Conservation (phyloP, 2,888 invertebrate genomes). For the Apodemia zela region DNA sequence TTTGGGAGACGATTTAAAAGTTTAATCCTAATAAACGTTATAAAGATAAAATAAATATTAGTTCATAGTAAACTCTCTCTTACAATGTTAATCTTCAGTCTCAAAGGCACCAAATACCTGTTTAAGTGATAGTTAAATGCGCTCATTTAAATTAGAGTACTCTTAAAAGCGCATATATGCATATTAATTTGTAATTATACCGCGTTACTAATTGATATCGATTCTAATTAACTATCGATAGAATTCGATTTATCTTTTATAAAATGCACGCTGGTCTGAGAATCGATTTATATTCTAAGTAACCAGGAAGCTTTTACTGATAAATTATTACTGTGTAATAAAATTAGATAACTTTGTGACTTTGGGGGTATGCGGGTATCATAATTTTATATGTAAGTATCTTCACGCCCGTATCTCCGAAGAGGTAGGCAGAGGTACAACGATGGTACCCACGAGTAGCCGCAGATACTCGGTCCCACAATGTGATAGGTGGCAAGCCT, state of each 20-base stretch:
- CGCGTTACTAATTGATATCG: constrained; percentile 28
- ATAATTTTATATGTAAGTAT: neutral
- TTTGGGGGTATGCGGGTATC: neutral
- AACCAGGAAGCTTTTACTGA: constrained; percentile 24
- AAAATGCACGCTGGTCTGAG: constrained; percentile 23
- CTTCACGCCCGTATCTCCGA: too few relatives aligned
- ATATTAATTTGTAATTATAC: constrained; percentile 13
- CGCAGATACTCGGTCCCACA: too few relatives aligned
- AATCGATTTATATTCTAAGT: constrained; percentile 36
- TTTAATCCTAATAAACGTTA: neutral
- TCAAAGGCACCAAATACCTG: neutral
- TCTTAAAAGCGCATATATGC: constrained; percentile 22
- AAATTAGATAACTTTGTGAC: constrained; percentile 18
- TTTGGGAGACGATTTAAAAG: neutral
- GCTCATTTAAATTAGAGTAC: constrained; percentile 11
- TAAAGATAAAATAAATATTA: constrained; percentile 9
- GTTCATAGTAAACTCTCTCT: neutral
- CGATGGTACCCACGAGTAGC: too few relatives aligned
- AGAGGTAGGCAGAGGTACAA: too few relatives aligned
- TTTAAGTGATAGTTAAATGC: neutral
- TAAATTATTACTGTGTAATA: constrained; percentile 27
- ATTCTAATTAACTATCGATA: constrained; percentile 30
- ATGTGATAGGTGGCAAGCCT: too few relatives aligned
- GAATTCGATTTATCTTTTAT: constrained; percentile 30
- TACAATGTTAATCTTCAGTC: neutral